Percentiles rank a stretch among this genome's conserved stretches.
These are phyloP conservation scores for Oncopeltus fasciatus DNA, from an alignment of 1,140 invertebrate species.

Conservation along the genomic window DNA sequence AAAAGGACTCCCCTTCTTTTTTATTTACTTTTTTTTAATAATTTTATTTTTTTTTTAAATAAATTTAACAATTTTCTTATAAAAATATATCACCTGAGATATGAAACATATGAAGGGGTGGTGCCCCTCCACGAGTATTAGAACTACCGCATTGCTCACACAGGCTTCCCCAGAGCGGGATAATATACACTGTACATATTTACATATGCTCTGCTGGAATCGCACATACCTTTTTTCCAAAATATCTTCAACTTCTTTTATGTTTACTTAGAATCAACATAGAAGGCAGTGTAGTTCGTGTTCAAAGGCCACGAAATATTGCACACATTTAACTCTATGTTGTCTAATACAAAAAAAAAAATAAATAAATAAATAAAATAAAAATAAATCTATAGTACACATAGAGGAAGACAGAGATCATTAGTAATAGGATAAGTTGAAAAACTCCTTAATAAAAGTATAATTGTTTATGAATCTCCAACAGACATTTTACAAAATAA, in stretches of 20 bases:
- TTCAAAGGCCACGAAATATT: background rate
- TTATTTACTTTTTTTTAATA: background rate
- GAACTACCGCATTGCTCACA: background rate
- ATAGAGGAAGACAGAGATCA: too few species aligned
- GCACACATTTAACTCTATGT: background rate
- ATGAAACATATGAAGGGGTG: background rate
- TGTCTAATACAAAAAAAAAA: background rate
- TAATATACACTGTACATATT: background rate
- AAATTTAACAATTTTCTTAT: background rate
- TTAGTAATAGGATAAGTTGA: too few species aligned
- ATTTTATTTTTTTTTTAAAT: background rate
- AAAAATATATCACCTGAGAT: slow-evolving; percentile 8
- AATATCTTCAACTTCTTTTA: background rate
- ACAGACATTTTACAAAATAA: too few species aligned
- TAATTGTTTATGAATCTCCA: too few species aligned
- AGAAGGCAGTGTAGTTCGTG: background rate
- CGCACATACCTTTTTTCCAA: background rate
- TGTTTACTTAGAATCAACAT: background rate
- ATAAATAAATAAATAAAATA: background rate
- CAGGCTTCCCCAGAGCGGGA: background rate
- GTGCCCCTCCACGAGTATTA: background rate
- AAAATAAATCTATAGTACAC: too few species aligned
- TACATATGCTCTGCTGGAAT: background rate
- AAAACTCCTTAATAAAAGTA: too few species aligned
- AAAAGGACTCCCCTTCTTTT: background rate